Conservation (phyloP, 2,797 vertebrate species). For the Anniella stebbinsi region DNA sequence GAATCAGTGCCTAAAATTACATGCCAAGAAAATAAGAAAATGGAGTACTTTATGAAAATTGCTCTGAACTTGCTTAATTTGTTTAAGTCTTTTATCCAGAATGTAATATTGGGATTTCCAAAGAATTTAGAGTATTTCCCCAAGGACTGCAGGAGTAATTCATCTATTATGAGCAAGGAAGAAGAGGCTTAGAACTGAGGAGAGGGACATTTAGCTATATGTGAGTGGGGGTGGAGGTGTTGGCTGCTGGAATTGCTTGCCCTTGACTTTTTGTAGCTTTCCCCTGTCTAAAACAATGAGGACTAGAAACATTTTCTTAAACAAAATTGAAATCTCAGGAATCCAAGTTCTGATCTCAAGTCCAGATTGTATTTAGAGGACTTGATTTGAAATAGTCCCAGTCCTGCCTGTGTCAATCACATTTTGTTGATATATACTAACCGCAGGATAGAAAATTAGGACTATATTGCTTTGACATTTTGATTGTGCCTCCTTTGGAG, state of each 20-base stretch:
- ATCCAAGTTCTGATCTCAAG: neutral
- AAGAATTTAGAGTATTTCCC: neutral
- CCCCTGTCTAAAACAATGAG: neutral
- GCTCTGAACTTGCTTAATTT: conserved; percentile 2
- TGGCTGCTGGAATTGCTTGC: neutral
- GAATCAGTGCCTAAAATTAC: neutral
- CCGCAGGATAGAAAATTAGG: neutral
- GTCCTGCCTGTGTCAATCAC: neutral
- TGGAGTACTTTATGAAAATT: neutral
- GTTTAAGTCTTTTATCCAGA: neutral
- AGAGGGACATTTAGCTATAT: neutral
- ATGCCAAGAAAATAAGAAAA: neutral
- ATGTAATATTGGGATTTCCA: neutral
- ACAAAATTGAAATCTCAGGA: neutral
- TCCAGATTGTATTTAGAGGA: neutral
- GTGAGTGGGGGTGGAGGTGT: neutral
- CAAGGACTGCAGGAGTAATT: neutral
- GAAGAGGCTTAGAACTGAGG: neutral
- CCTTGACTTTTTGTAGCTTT: neutral
- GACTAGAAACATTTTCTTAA: conserved; percentile 11
- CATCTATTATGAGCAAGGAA: neutral
- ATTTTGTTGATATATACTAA: neutral
- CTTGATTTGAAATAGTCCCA: neutral
- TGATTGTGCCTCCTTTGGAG: neutral
- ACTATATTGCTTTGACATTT: neutral